Conservation (phyloP, 2,888 invertebrate species). For the Teinopalpus imperialis region DNA sequence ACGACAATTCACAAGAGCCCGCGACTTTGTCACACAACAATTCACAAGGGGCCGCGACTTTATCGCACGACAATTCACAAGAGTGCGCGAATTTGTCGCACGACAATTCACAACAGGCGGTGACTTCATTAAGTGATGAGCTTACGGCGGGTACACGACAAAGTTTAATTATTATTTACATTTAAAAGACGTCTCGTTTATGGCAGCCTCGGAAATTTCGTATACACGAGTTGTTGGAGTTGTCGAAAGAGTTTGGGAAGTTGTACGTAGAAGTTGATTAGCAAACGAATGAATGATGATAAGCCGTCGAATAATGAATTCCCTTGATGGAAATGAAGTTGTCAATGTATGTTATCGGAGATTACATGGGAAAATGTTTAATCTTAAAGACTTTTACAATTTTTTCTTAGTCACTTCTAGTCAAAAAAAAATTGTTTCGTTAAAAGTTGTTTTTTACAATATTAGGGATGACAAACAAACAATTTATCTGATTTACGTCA, state of each 20-base stretch:
- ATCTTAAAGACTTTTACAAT: too few species aligned
- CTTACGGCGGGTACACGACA: conserved; percentile 4
- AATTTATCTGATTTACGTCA: too few species aligned
- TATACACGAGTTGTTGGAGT: neutral
- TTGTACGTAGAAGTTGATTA: neutral
- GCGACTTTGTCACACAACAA: too few species aligned
- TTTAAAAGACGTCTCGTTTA: conserved; percentile 18
- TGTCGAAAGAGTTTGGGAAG: conserved; percentile 9
- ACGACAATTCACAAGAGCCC: too few species aligned
- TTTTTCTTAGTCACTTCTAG: too few species aligned
- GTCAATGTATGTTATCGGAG: neutral
- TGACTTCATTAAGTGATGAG: conserved; percentile 20
- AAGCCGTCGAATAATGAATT: neutral
- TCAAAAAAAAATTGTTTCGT: too few species aligned
- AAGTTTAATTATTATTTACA: conserved; percentile 24
- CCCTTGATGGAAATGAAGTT: neutral
- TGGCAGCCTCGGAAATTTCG: conserved; percentile 2
- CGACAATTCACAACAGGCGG: conserved; percentile 5
- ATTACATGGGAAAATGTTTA: too few species aligned
- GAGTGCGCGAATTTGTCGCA: conserved; percentile 11
- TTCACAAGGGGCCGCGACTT: too few species aligned
- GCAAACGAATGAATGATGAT: neutral
- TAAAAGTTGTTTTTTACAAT: too few species aligned
- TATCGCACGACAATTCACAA: neutral
- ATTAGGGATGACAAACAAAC: too few species aligned